Conservation (phyloP, 2,113 vertebrate genomes). For the Galeopterus variegatus region DNA sequence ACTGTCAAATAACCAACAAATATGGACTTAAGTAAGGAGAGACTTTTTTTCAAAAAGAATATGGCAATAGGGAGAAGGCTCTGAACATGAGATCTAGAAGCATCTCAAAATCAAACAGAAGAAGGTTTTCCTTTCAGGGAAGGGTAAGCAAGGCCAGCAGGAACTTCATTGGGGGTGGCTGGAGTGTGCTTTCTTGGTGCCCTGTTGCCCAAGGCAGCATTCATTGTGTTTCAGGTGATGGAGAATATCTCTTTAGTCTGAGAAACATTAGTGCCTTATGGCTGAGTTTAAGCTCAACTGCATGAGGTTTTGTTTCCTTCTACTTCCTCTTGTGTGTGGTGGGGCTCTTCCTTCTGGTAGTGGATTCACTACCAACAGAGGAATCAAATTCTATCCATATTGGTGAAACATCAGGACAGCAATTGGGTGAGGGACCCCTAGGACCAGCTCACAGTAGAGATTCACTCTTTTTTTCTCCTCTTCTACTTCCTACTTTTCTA, state of each 20-base stretch:
- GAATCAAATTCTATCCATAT: neutral
- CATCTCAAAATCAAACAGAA: neutral
- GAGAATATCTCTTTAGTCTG: neutral
- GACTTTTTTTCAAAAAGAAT: neutral
- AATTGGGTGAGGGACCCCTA: neutral
- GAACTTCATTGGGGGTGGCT: neutral
- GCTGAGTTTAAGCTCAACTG: neutral
- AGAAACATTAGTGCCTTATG: neutral
- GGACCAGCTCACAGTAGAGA: neutral
- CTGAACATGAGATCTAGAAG: neutral
- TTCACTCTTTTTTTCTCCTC: neutral
- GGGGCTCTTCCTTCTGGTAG: neutral
- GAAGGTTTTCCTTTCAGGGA: neutral
- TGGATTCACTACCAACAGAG: neutral
- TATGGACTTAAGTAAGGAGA: neutral
- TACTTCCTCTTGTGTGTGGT: neutral
- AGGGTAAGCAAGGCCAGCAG: neutral
- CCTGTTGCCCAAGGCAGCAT: neutral
- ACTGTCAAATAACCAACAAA: neutral
- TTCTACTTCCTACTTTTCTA: neutral
- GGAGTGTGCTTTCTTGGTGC: neutral
- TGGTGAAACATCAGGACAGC: neutral
- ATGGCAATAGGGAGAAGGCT: neutral
- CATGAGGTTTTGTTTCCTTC: neutral
- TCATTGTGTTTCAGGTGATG: neutral